Evolutionary conservation across 2,797 vertebrate species (phyloP).

Genomic region (Acomys russatus): DNA sequence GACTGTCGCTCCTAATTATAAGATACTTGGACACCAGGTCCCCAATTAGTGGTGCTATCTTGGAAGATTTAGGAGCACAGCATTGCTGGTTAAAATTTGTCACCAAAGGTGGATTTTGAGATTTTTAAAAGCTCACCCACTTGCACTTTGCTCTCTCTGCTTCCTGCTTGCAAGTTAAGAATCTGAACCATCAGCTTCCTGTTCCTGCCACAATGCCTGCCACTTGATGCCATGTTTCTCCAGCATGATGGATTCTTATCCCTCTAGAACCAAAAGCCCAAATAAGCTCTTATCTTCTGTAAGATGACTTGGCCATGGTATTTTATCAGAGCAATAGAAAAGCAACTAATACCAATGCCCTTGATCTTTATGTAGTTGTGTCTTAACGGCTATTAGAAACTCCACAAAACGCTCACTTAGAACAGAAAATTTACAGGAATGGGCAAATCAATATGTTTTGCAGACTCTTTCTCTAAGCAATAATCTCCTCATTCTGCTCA

Average conservation of each 20-base stretch:
- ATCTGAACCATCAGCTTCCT: background rate
- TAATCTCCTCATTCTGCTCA: slow-evolving; percentile 48
- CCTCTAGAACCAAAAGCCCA: background rate
- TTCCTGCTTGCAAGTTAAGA: background rate
- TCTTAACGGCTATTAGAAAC: slow-evolving; percentile 54
- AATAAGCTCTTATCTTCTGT: background rate
- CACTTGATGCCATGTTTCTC: background rate
- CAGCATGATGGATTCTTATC: background rate
- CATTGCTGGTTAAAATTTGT: no score
- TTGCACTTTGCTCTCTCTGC: background rate
- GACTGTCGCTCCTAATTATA: background rate
- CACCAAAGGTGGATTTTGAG: no score
- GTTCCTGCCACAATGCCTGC: no score
- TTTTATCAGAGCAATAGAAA: background rate
- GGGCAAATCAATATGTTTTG: slow-evolving; percentile 4
- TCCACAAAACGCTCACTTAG: background rate
- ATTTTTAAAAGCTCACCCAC: background rate
- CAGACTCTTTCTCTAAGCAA: slow-evolving; percentile 12
- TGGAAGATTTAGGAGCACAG: no score
- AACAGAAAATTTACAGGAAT: background rate
- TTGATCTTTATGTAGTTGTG: slow-evolving; percentile 7
- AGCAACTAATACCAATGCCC: background rate
- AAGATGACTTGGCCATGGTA: background rate
- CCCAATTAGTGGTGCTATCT: background rate
- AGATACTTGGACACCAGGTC: background rate